Conservation (phyloP, 2,113 vertebrate species). For the Eudyptes chrysolophus region DNA sequence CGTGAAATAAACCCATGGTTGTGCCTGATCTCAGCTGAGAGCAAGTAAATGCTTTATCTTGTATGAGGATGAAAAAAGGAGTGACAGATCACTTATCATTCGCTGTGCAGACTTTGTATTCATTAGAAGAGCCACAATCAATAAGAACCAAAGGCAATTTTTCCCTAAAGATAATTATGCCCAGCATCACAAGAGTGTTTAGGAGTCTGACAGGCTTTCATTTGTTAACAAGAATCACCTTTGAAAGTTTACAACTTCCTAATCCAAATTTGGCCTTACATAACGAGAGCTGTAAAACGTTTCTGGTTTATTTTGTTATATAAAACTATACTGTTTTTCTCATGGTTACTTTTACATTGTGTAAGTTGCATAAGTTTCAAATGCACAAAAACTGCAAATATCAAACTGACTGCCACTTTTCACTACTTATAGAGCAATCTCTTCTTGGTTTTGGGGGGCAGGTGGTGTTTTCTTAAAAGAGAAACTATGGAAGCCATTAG, state of each 20-base stretch:
- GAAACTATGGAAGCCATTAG: not conserved
- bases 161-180: not conserved
- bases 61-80: not conserved
- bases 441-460: not conserved
- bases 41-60: not conserved
- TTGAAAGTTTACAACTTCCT: not conserved
- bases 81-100: constrained; percentile 16
- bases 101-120: not conserved
- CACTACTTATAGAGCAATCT: not conserved
- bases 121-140: constrained; percentile 8
- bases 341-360: not conserved
- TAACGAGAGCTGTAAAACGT: not conserved
- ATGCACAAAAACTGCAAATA: not conserved
- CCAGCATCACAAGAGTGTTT: not conserved
- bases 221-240: not conserved
- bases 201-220: not conserved
- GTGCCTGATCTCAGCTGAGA: not conserved
- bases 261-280: not conserved
- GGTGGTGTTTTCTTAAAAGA: not conserved
- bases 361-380: not conserved
- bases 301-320: not conserved
- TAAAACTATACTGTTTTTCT: not conserved
- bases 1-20: not conserved
- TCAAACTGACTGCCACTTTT: not conserved
- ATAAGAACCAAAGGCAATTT: constrained; percentile 10